phyloP scores from a whole-genome alignment of 2,113 vertebrate genomes.

The Dendrocopos noguchii region DNA sequence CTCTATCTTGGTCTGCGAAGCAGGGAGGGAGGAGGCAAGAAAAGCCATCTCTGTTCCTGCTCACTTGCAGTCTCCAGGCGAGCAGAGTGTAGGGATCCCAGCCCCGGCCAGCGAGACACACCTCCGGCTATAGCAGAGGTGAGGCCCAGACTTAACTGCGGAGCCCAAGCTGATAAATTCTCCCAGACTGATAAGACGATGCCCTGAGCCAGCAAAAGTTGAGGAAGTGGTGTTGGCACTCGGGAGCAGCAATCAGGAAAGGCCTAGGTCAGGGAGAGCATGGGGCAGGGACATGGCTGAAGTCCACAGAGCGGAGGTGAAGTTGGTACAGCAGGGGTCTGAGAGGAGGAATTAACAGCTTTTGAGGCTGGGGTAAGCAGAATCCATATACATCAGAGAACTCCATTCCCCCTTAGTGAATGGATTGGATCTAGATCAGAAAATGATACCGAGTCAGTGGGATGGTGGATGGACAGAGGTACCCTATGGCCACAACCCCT shows the following conservation, averaged over 20 bases:
- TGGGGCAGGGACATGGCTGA: background rate
- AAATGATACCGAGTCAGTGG: background rate
- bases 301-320: background rate
- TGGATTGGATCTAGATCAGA: rapidly evolving
- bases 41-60: background rate
- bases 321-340: rapidly evolving
- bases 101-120: background rate
- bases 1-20: background rate
- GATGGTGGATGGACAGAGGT: background rate
- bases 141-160: background rate
- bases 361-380: background rate
- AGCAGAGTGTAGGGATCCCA: background rate
- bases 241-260: background rate
- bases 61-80: rapidly evolving
- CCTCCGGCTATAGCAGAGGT: background rate
- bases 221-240: background rate
- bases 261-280: background rate
- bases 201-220: slow-evolving; percentile 51
- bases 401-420: background rate
- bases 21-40: background rate
- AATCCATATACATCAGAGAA: background rate
- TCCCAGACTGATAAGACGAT: background rate
- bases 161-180: slow-evolving; percentile 19
- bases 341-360: background rate
- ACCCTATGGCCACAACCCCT: background rate